Evolutionary conservation across 2,113 vertebrate species (phyloP), one percentile per base, ranked within the genome.

Genomic region (Gymnarchus niloticus): DNA sequence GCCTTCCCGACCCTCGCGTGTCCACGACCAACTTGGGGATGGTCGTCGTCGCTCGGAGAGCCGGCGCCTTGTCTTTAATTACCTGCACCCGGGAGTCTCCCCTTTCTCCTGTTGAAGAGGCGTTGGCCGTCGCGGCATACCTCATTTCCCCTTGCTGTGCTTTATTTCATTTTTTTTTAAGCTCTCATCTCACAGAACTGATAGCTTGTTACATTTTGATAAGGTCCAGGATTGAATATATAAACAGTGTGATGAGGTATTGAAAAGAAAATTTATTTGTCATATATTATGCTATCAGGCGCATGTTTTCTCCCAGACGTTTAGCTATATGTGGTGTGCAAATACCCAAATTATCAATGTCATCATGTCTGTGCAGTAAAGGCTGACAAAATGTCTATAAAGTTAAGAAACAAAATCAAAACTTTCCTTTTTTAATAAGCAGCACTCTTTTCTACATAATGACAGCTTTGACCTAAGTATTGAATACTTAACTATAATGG

Each of bases 321-420:
- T 88, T 85, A 54, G 86, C 49, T 84, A 65, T 69, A 52, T 73
- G 81, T 77, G 48, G 65, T 84, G 59, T 83, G 87, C 85, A 87
- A 88, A 87, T 57, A 81, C 48, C 56, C 87, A 82, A 51, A 81
- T 86, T 86, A 37, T 82, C 85, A 88, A 87, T 87, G 89, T 88
- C 91, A 87, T 84, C 83, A 84, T 90, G 87, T 83, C 52, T 69
- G 85, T 88, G 84, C 87, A 81, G 85, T 80, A 81, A 88, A 86
- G 86, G 81, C 81, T 87, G 80, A 89, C 86, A 88, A 90, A 90
- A 90, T 85, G 89, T 89, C 86, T 88, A 73, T 85, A 81, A 86
- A 85, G 78, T 88, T 87, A 87, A 86, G 81, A 82, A 48, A n/a
- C 89, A 87, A 90, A 85, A 90, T 89, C 87, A 83, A 86, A 81